Percentiles rank a stretch among this genome's conserved stretches.
Conservation (phyloP, 2,113 vertebrate genomes). For the Eubucco bourcierii region DNA sequence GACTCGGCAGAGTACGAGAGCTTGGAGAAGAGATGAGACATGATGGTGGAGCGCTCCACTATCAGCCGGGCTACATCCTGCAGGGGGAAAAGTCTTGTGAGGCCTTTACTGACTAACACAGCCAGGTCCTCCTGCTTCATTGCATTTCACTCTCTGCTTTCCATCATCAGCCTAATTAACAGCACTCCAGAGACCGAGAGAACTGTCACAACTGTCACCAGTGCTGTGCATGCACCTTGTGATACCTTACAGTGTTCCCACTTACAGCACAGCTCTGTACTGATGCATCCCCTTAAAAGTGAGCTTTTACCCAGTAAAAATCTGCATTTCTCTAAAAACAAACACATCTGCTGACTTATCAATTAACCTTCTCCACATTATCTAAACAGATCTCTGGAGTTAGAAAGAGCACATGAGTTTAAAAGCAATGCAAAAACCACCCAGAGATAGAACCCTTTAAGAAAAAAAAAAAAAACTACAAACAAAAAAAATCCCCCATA, state of each 20-base stretch:
- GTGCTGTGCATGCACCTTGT: background rate
- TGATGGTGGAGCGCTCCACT: conserved; percentile 98
- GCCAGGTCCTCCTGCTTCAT: no score
- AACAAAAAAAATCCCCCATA: background rate
- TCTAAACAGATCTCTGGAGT: background rate
- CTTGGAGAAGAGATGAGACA: conserved; percentile 95
- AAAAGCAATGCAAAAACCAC: background rate
- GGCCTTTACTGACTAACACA: background rate
- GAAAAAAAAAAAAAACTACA: no score
- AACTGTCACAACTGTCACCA: background rate
- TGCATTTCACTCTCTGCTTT: background rate
- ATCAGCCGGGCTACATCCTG: conserved; percentile 95
- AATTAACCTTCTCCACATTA: background rate
- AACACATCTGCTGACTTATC: background rate
- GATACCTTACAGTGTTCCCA: background rate
- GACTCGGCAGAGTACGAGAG: conserved; percentile 85
- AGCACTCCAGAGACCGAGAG: background rate
- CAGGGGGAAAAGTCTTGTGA: background rate
- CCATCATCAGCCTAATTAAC: background rate
- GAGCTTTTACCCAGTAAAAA: background rate
- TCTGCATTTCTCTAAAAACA: background rate
- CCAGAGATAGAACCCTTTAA: background rate
- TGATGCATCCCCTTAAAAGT: background rate
- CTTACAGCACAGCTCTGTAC: background rate
- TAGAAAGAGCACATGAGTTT: background rate